Conservation (phyloP, 1,140 invertebrate genomes). For the Nephotettix cincticeps region DNA sequence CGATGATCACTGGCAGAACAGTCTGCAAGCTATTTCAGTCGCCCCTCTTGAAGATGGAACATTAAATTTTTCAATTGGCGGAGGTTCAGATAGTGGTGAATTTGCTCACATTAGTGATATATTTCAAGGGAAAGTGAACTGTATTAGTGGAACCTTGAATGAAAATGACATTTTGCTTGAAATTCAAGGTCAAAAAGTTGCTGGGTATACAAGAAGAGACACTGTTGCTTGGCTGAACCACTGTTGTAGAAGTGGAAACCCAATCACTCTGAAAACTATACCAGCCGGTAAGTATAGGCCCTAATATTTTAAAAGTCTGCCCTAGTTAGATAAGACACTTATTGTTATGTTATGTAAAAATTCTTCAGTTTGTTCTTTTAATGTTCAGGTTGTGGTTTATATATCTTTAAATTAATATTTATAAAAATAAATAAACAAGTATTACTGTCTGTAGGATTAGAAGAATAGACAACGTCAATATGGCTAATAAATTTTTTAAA, state of each 20-base stretch:
- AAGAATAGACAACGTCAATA: too few species aligned
- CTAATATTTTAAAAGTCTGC: too few species aligned
- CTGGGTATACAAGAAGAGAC: constrained; percentile 62
- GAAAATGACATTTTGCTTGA: constrained; percentile 59
- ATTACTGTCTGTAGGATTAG: too few species aligned
- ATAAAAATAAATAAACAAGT: too few species aligned
- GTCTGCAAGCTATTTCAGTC: constrained; percentile 38
- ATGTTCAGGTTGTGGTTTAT: too few species aligned
- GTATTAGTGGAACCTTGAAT: constrained; percentile 45
- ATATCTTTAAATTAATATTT: too few species aligned
- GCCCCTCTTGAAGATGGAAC: constrained; percentile 36
- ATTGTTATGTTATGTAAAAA: neutral
- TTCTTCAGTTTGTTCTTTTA: neutral
- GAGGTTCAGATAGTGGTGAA: constrained; percentile 60
- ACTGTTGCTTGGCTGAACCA: constrained; percentile 58
- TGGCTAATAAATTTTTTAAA: too few species aligned
- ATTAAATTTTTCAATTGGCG: constrained; percentile 44
- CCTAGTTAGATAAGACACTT: neutral
- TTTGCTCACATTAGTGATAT: constrained; percentile 54
- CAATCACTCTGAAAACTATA: constrained; percentile 57
- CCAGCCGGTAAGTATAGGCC: constrained; percentile 50
- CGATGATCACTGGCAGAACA: constrained; percentile 38
- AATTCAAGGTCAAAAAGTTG: constrained; percentile 63
- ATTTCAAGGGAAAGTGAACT: constrained; percentile 48
- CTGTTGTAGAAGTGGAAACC: constrained; percentile 57